Conservation (phyloP, 92 coral and sea anemone genomes). For the Scolanthus callimorphus region DNA sequence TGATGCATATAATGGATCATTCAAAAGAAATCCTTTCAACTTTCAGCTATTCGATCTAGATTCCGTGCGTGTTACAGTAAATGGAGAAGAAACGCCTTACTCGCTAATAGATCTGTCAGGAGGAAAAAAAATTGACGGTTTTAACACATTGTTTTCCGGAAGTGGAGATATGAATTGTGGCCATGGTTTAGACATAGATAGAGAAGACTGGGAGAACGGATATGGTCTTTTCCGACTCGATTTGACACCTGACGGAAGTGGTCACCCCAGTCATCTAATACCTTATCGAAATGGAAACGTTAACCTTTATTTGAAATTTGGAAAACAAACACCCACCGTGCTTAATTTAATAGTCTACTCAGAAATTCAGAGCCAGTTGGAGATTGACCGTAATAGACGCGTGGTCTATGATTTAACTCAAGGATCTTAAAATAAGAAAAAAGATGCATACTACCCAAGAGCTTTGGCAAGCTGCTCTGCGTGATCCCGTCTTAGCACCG, state of each 20-base stretch:
- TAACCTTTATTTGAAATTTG: slow-evolving; percentile 1
- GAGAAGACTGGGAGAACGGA: slow-evolving; percentile 24
- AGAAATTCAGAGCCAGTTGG: slow-evolving; percentile 13
- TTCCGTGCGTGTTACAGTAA: not conserved
- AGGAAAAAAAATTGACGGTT: slow-evolving; percentile 13
- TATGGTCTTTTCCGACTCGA: slow-evolving; percentile 18
- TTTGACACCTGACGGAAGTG: slow-evolving; percentile 30
- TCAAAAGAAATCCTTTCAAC: slow-evolving; percentile 19
- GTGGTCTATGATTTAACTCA: slow-evolving; percentile 15
- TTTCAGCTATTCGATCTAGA: slow-evolving; percentile 6
- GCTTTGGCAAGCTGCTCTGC: not conserved
- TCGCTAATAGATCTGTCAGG: not conserved
- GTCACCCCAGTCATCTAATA: slow-evolving; percentile 2
- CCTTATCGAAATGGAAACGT: slow-evolving; percentile 19
- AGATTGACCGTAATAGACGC: slow-evolving; percentile 10
- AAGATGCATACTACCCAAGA: slow-evolving; percentile 8
- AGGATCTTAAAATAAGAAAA: slow-evolving; percentile 9
- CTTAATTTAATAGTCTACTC: slow-evolving; percentile 11
- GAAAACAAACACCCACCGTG: not conserved
- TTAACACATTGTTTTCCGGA: too few species aligned
- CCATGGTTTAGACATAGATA: slow-evolving; percentile 16
- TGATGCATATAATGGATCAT: slow-evolving; percentile 16
- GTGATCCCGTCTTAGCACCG: slow-evolving; percentile 2
- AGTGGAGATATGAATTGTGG: slow-evolving; percentile 25
- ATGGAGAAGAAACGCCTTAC: slow-evolving; percentile 22